These are phyloP conservation scores for Catalaphyllia jardinei DNA, from an alignment of 64 coral and sea anemone species.

Conservation along the genomic window DNA sequence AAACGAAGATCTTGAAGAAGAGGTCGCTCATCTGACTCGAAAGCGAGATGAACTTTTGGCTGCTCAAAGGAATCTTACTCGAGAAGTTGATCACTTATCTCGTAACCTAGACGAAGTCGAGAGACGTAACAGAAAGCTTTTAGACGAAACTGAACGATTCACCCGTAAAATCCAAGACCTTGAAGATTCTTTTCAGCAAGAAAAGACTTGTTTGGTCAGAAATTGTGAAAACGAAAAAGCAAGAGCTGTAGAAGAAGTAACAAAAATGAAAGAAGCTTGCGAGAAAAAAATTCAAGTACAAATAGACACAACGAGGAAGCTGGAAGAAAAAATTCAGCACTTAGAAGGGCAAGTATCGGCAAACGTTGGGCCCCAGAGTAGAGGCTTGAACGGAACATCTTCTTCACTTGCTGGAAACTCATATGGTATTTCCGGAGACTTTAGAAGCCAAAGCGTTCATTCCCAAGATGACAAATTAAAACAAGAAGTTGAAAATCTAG, in stretches of 20 bases:
- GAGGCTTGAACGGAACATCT: not conserved
- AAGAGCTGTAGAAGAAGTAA: slow-evolving; percentile 61
- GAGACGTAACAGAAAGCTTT: slow-evolving; percentile 50
- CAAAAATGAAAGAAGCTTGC: slow-evolving; percentile 62
- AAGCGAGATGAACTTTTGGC: slow-evolving; percentile 81
- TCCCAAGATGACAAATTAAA: slow-evolving; percentile 58
- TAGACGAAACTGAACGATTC: slow-evolving; percentile 80
- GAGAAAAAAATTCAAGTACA: slow-evolving; percentile 61
- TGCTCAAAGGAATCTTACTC: slow-evolving; percentile 62
- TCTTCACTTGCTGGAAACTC: not conserved
- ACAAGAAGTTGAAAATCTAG: slow-evolving; percentile 72
- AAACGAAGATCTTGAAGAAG: slow-evolving; percentile 82
- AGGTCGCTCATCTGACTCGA: slow-evolving; percentile 69
- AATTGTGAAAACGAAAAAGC: slow-evolving; percentile 75
- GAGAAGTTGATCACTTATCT: slow-evolving; percentile 81
- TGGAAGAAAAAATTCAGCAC: slow-evolving; percentile 61
- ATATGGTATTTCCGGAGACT: slow-evolving; percentile 6
- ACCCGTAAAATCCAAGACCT: slow-evolving; percentile 70
- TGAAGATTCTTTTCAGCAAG: slow-evolving; percentile 71
- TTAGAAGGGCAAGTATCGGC: slow-evolving; percentile 25
- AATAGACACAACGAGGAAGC: slow-evolving; percentile 49
- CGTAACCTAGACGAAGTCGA: slow-evolving; percentile 64
- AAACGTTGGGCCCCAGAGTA: not conserved
- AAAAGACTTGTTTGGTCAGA: slow-evolving; percentile 54
- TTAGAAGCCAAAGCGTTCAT: slow-evolving; percentile 7